A percentile compares a stretch with the other conserved stretches of the same genome.
phyloP scores from a whole-genome alignment of 2,888 invertebrate species.

The Cryptus armator region DNA sequence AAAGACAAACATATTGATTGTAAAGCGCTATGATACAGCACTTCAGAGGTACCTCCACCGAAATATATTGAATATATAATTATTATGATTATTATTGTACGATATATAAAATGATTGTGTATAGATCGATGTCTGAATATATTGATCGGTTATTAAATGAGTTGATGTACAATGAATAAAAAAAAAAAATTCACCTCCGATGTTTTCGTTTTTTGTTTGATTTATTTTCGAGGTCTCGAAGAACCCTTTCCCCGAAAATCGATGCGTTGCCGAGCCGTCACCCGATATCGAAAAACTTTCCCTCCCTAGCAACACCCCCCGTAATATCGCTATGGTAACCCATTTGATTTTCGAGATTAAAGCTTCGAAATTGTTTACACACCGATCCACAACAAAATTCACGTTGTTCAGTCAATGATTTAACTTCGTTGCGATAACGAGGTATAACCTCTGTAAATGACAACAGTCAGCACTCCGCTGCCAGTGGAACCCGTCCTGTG shows the following conservation, averaged over 20 bases:
- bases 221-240: neutral
- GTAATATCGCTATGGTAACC: conserved; percentile 62
- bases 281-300: neutral
- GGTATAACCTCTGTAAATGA: conserved; percentile 13
- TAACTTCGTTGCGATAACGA: conserved; percentile 28
- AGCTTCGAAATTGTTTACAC: conserved; percentile 41
- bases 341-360: conserved; percentile 39
- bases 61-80: conserved; percentile 31
- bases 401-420: conserved; percentile 5
- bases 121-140: conserved; percentile 62
- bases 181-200: conserved; percentile 24
- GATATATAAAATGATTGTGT: conserved; percentile 48
- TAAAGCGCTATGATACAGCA: conserved; percentile 31
- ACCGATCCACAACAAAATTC: conserved; percentile 4
- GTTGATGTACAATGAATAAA: conserved; percentile 57
- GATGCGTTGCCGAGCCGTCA: conserved; percentile 9
- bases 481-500: neutral
- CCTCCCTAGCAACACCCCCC: conserved; percentile 48
- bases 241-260: conserved; percentile 8
- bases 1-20: conserved; percentile 37
- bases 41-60: conserved; percentile 37
- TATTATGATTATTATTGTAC: conserved; percentile 29
- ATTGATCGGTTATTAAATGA: conserved; percentile 35
- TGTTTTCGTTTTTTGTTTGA: neutral
- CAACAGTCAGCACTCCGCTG: neutral